Conservation (phyloP, 2,888 invertebrate species). For the Tineola bisselliella region DNA sequence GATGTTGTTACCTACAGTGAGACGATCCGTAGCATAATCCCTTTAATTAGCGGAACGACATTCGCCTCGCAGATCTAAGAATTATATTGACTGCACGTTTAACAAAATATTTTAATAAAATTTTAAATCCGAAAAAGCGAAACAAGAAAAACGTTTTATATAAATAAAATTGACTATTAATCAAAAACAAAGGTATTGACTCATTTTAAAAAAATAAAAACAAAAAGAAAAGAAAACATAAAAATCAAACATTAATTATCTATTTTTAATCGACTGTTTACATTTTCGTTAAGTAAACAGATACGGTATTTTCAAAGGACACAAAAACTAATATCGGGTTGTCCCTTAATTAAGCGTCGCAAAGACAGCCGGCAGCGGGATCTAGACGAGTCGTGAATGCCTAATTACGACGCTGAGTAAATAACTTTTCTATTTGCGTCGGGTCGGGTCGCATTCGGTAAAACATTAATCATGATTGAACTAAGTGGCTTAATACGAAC, state of each 20-base stretch:
- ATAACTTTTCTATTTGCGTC: constrained; percentile 63
- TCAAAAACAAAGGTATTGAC: too few species aligned
- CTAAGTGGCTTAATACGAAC: constrained; percentile 64
- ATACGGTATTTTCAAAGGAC: neutral
- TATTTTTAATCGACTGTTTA: neutral
- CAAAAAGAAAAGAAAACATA: neutral
- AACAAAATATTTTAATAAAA: neutral
- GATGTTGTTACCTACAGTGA: constrained; percentile 24
- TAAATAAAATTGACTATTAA: neutral
- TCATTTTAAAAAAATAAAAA: neutral
- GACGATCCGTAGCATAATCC: constrained; percentile 34
- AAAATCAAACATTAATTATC: neutral
- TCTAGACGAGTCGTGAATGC: constrained; percentile 58
- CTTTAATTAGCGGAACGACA: constrained; percentile 41
- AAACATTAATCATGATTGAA: constrained; percentile 69
- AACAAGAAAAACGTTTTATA: neutral
- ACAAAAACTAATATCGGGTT: constrained; percentile 11
- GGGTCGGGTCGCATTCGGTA: constrained; percentile 40
- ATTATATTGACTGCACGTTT: neutral
- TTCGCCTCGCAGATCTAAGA: neutral
- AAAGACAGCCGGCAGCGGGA: constrained; percentile 52
- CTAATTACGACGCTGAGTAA: constrained; percentile 64
- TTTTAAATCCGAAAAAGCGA: too few species aligned
- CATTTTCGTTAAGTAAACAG: constrained; percentile 5
- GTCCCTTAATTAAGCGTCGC: constrained; percentile 21